phyloP scores from a whole-genome alignment of 2,113 vertebrate species.

The Hippocampus guttulatus region DNA sequence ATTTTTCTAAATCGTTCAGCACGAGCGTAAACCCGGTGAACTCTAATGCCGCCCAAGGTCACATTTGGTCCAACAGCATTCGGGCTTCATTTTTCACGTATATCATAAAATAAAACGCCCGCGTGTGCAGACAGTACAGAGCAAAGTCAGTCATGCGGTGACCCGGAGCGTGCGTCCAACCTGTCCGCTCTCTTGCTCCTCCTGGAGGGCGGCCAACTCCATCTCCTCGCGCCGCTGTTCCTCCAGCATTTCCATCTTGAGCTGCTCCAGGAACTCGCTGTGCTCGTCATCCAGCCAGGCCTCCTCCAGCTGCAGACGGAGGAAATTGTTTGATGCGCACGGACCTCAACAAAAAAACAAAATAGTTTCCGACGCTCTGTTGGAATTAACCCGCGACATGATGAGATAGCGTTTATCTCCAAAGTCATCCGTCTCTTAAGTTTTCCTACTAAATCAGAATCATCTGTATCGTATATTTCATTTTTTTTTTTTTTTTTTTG shows the following conservation, averaged over 20 bases:
- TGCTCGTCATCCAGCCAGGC: conserved; percentile 97
- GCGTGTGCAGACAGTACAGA: neutral
- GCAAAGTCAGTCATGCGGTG: conserved; percentile 4
- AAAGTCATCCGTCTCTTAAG: conserved; percentile 49
- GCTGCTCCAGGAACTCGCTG: conserved; percentile 93
- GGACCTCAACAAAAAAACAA: neutral
- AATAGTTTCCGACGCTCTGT: neutral
- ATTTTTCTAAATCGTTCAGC: too few relatives aligned
- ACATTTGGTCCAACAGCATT: neutral
- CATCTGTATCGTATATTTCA: conserved; percentile 53
- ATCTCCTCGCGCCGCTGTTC: conserved; percentile 85
- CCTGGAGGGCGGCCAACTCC: conserved; percentile 76
- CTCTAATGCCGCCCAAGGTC: neutral
- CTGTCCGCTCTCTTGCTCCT: conserved; percentile 79
- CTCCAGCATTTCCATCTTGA: conserved; percentile 93
- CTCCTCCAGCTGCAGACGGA: conserved; percentile 82
- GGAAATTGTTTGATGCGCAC: neutral
- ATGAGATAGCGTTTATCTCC: neutral
- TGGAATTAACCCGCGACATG: neutral
- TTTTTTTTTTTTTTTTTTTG: conserved; percentile 35
- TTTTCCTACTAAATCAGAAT: conserved; percentile 40
- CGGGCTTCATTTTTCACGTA: neutral
- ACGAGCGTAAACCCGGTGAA: too few relatives aligned
- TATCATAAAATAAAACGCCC: neutral
- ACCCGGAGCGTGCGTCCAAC: conserved; percentile 33